Conservation (phyloP, 2,113 vertebrate species). For the Phocoena sinus region DNA sequence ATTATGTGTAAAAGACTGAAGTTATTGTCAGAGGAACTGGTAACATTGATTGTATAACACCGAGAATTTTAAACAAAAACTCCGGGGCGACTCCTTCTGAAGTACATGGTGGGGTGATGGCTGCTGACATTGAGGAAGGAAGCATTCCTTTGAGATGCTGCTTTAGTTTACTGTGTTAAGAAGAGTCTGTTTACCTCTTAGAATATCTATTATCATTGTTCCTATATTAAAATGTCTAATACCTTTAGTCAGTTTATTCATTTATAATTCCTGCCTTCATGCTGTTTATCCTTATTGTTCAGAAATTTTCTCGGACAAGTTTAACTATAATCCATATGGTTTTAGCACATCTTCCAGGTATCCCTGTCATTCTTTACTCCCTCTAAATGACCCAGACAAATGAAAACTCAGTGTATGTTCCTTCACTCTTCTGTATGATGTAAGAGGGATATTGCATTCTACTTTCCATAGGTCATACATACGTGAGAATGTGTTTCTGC, state of each 20-base stretch:
- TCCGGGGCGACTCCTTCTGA: not conserved
- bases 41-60: constrained; percentile 16
- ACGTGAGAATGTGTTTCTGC: not conserved
- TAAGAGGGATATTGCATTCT: not conserved
- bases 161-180: not conserved
- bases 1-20: constrained; percentile 28
- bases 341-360: not conserved
- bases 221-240: not conserved
- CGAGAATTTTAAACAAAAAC: constrained; percentile 43
- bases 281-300: not conserved
- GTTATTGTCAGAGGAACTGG: constrained; percentile 26
- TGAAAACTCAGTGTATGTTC: not conserved
- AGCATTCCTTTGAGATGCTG: not conserved
- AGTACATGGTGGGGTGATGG: not conserved
- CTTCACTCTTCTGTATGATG: not conserved
- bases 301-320: not conserved
- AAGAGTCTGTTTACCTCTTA: not conserved
- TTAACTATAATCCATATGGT: not conserved
- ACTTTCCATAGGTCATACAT: not conserved
- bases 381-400: not conserved
- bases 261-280: not conserved
- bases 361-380: not conserved
- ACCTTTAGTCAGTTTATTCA: not conserved
- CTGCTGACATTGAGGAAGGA: not conserved
- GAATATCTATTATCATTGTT: not conserved